phyloP scores from a whole-genome alignment of 2,113 vertebrate genomes.

The Falco punctatus region DNA sequence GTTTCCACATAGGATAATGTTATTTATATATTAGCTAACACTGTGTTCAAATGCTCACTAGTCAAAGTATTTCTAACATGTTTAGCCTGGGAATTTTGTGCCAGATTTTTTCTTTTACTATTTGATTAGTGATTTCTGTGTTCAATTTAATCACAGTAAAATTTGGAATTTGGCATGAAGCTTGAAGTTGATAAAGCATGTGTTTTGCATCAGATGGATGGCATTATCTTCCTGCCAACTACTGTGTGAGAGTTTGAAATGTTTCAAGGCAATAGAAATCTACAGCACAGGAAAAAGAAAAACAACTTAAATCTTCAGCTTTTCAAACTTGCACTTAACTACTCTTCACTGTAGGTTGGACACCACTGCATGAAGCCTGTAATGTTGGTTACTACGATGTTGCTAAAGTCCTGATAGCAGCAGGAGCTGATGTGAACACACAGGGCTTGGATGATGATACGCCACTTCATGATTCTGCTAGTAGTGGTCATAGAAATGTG shows the following conservation, averaged over 20 bases:
- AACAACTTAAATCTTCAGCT: not conserved
- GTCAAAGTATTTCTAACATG: not conserved
- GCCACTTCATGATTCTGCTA: slow-evolving; percentile 96
- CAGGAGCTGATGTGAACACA: slow-evolving; percentile 96
- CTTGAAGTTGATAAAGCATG: not conserved
- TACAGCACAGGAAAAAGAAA: not conserved
- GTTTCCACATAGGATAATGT: not conserved
- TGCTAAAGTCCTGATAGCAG: slow-evolving; percentile 94
- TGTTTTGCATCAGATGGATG: not conserved
- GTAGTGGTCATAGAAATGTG: slow-evolving; percentile 96
- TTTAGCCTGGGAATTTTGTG: not conserved
- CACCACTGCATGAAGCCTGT: slow-evolving; percentile 97
- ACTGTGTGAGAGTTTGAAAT: not conserved
- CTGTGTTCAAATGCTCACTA: not conserved
- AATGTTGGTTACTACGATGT: slow-evolving; percentile 97
- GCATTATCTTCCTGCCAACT: not conserved
- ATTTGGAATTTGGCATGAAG: not conserved
- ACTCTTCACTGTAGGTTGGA: slow-evolving; percentile 85
- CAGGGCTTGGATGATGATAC: slow-evolving; percentile 98
- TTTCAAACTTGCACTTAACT: not conserved
- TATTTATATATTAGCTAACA: not conserved
- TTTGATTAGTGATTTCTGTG: not conserved
- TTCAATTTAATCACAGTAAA: not conserved
- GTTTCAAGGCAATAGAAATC: not conserved
- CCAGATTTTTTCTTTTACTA: not conserved